Evolutionary conservation across 1,140 invertebrate genomes (phyloP).

Genomic region (Rhopalosiphum maidis): DNA sequence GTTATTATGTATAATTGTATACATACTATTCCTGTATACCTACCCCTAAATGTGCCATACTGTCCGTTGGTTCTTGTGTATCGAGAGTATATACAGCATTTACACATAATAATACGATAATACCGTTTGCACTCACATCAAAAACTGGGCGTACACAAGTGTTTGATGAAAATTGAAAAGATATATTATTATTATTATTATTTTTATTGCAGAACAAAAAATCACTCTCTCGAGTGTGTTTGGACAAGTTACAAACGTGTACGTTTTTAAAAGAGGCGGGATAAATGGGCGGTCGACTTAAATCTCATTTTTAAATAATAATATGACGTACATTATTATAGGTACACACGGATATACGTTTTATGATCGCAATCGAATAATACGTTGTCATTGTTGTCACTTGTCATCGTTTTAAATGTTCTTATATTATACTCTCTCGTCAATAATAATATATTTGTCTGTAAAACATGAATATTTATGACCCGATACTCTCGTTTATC

Average conservation of each 20-base stretch:
- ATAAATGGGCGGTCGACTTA: slow-evolving; percentile 19
- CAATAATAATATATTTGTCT: slow-evolving; percentile 18
- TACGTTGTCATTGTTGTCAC: slow-evolving; percentile 7
- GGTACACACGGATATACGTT: background rate
- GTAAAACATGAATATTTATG: background rate
- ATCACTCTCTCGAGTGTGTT: background rate
- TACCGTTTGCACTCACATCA: background rate
- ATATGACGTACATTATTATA: slow-evolving; percentile 12
- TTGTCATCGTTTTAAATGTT: slow-evolving; percentile 7
- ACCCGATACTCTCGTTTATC: background rate
- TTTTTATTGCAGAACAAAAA: background rate
- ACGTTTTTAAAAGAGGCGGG: background rate
- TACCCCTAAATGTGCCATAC: background rate
- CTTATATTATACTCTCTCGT: background rate
- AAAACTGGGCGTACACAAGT: background rate
- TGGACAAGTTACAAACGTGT: slow-evolving; percentile 3
- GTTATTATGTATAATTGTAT: background rate
- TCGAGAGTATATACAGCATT: background rate
- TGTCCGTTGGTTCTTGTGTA: background rate
- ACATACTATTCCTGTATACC: background rate
- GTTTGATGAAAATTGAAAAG: slow-evolving; percentile 5
- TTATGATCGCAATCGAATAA: background rate
- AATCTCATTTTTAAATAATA: background rate
- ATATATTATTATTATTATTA: background rate
- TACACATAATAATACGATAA: background rate